A percentile compares a stretch with the other conserved stretches of the same genome.
Evolutionary conservation across 92 coral and sea anemone genomes (phyloP).

Genomic region (Epizoanthus fatuus): DNA sequence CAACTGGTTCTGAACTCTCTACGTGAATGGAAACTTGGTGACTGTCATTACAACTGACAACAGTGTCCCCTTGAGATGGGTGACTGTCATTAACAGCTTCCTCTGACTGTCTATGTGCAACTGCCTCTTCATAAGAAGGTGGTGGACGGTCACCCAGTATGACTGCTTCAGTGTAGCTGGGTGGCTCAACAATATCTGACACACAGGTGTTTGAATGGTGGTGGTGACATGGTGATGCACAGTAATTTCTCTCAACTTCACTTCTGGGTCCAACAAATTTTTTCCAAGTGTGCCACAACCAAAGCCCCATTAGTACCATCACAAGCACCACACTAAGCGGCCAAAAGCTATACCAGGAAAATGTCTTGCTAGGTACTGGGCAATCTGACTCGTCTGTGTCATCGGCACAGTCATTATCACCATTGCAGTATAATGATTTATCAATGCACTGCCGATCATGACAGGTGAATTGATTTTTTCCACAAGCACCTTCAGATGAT

Average conservation of each 20-base stretch:
- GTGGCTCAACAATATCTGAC: constrained; percentile 77
- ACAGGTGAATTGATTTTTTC: constrained; percentile 76
- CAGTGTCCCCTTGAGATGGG: neutral
- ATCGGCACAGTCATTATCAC: constrained; percentile 75
- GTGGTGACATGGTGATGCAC: constrained; percentile 55
- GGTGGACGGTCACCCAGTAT: constrained; percentile 65
- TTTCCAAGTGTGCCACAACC: constrained; percentile 97
- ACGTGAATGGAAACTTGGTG: constrained; percentile 7
- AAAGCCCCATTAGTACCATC: constrained; percentile 85
- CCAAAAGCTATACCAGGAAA: constrained; percentile 95
- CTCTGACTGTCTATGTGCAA: constrained; percentile 26
- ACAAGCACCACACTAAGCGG: constrained; percentile 85
- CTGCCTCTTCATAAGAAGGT: constrained; percentile 93
- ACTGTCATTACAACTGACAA: neutral
- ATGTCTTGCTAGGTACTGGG: constrained; percentile 62
- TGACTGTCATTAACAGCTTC: constrained; percentile 11
- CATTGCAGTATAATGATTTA: constrained; percentile 68
- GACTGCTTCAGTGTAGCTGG: constrained; percentile 92
- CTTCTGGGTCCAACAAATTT: constrained; percentile 75
- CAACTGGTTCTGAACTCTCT: constrained; percentile 14
- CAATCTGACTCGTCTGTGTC: constrained; percentile 91
- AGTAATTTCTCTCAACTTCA: constrained; percentile 54
- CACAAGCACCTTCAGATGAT: constrained; percentile 80
- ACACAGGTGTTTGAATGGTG: constrained; percentile 64
- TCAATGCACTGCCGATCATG: constrained; percentile 77